These are phyloP conservation scores for Gibbula magus DNA, from an alignment of 2,888 invertebrate species.

Conservation along the genomic window DNA sequence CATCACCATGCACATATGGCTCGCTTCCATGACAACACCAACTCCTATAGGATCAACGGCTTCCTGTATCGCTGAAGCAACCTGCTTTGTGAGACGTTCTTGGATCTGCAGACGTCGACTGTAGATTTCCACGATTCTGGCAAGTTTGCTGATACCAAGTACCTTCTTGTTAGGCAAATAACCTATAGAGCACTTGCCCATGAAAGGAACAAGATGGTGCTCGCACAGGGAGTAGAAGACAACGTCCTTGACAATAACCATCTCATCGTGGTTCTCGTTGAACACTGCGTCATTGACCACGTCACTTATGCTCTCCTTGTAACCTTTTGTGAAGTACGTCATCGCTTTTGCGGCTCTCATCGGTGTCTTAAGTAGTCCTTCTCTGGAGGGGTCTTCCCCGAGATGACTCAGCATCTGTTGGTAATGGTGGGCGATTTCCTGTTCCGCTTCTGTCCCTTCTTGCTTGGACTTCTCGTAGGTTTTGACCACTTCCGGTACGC, in stretches of 20 bases:
- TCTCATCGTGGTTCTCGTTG: slow-evolving; percentile 99
- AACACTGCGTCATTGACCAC: slow-evolving; percentile 97
- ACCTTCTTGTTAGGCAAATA: slow-evolving; percentile 98
- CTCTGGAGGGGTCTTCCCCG: slow-evolving; percentile 93
- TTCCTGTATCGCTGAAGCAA: slow-evolving; percentile 96
- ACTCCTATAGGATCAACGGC: slow-evolving; percentile 98
- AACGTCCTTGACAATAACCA: slow-evolving; percentile 99
- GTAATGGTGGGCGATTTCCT: slow-evolving; percentile 78
- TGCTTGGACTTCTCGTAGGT: slow-evolving; percentile 6
- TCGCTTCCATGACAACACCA: slow-evolving; percentile 98
- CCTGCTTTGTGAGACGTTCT: slow-evolving; percentile 97
- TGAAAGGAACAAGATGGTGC: slow-evolving; percentile 98
- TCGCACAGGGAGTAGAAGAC: slow-evolving; percentile 99
- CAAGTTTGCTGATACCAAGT: slow-evolving; percentile 96
- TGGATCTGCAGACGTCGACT: slow-evolving; percentile 97
- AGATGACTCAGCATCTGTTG: slow-evolving; percentile 87
- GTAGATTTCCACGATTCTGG: slow-evolving; percentile 98
- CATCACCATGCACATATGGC: slow-evolving; percentile 99
- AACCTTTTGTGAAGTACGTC: slow-evolving; percentile 99
- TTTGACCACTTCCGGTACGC: background rate
- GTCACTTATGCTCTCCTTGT: slow-evolving; percentile 93
- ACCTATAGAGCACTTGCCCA: slow-evolving; percentile 98
- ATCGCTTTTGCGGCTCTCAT: slow-evolving; percentile 98
- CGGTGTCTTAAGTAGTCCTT: slow-evolving; percentile 96
- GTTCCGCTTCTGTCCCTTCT: slow-evolving; percentile 30